Evolutionary conservation across 2,797 vertebrate genomes (phyloP), one percentile per base, ranked within the genome.

Genomic region (Naso thynnoides): DNA sequence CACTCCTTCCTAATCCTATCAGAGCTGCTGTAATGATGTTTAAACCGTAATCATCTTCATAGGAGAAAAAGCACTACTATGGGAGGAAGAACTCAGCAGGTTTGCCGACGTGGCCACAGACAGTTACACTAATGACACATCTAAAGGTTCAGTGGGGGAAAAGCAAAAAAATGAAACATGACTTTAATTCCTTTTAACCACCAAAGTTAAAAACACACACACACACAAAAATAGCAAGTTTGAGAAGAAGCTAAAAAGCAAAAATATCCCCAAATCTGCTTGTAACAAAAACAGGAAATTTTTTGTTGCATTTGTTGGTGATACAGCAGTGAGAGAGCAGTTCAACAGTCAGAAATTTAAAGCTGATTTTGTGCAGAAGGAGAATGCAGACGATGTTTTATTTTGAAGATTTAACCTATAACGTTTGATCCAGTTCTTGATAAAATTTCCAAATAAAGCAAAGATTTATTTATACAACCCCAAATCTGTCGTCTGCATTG

Each of bases 1-100:
- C 56, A 53, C 68, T 59, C 59, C 14, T 65, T 23, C 14, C 29
- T 72, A 53, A 86, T 83, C 84, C 78, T 14, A 2, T 45, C 54
- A 49, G 72, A 82, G 78, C 80, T 79, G 60, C 77, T 70, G 68
- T 65, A 81, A 76, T 75, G 71, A 84, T 21, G 56, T 63, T 78
- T 61, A 73, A 60, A 70, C 78, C 18, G 13, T 41, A 70, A 73
- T 71, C 47, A 44, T 74, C 53, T 38, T 44, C 61, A 23, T 1
- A 33, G 45, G 55, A 42, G 52, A 38, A 36, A 31, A 52, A 73
- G 31, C 11, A 21, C 45, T 29, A 44, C 36, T 48, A 61, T 10
- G 42, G 47, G 13, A 4, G 23, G 9, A n/a, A 27, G 39, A 56
- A 47, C 26, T 61, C 50, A 61, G 59, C 10, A 29, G 18, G 9